Evolutionary conservation across 2,113 vertebrate species (phyloP).

Genomic region (Madoqua kirkii): DNA sequence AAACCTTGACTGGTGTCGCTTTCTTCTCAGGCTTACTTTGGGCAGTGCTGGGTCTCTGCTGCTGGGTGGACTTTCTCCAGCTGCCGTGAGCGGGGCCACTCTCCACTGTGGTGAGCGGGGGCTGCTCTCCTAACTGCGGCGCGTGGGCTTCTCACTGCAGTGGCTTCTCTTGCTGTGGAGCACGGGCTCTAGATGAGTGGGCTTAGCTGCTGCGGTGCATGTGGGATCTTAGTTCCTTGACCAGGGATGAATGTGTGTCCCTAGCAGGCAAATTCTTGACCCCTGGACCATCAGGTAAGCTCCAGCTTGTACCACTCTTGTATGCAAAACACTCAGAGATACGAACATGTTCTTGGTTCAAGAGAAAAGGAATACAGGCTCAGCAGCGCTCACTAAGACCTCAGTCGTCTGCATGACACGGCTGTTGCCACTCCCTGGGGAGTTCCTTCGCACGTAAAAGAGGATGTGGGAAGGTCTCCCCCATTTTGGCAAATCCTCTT

Average conservation of each 20-base stretch:
- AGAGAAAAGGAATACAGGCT: background rate
- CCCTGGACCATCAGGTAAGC: background rate
- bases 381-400: background rate
- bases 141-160: background rate
- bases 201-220: background rate
- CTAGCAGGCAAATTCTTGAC: background rate
- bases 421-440: background rate
- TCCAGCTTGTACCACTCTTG: background rate
- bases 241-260: background rate
- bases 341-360: fast-evolving
- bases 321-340: background rate
- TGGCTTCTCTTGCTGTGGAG: background rate
- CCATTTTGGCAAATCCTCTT: background rate
- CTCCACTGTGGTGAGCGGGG: background rate
- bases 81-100: background rate
- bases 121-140: fast-evolving
- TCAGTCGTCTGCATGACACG: background rate
- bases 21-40: background rate
- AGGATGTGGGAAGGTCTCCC: background rate
- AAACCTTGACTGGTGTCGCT: background rate
- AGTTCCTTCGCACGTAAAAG: background rate
- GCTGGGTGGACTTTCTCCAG: background rate
- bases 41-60: background rate
- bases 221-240: background rate
- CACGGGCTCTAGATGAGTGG: background rate